Percentiles rank a stretch among this genome's conserved stretches.
These are phyloP conservation scores for Clarias fuscus DNA, from an alignment of 2,797 vertebrate genomes.

Conservation along the genomic window DNA sequence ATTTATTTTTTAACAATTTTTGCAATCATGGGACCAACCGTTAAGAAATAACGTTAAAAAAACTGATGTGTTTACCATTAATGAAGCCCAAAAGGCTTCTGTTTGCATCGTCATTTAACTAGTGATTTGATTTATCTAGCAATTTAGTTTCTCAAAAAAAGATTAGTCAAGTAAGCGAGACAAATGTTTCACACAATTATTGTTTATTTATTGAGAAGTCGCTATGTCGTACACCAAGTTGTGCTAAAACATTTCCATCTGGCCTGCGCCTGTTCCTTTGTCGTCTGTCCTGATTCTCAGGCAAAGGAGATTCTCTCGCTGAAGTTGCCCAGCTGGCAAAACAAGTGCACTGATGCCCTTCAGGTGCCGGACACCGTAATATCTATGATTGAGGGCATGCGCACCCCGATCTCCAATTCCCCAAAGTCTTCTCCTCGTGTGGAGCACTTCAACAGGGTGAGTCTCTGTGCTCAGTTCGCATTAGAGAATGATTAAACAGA, in stretches of 20 bases:
- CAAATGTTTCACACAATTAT: background rate
- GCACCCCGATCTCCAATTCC: conserved; percentile 72
- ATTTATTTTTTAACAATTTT: background rate
- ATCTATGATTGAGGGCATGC: conserved; percentile 85
- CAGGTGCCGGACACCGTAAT: conserved; percentile 86
- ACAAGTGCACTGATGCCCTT: conserved; percentile 87
- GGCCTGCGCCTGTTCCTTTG: background rate
- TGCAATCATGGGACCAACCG: background rate
- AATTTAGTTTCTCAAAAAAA: background rate
- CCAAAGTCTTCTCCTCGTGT: conserved; percentile 80
- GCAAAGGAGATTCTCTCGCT: conserved; percentile 83
- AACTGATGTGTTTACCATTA: background rate
- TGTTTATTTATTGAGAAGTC: background rate
- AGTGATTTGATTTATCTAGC: background rate
- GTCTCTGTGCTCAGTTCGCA: conserved; percentile 19
- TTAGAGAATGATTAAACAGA: background rate
- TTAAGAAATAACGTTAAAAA: background rate
- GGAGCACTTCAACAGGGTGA: conserved; percentile 77
- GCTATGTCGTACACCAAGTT: background rate
- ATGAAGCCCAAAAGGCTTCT: background rate
- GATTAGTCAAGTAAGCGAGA: background rate
- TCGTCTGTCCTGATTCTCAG: conserved; percentile 65
- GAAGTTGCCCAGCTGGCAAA: conserved; percentile 89
- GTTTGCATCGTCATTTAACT: background rate
- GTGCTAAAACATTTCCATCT: background rate